Evolutionary conservation across 2,113 vertebrate genomes (phyloP).

Genomic region (Gobio gobio): DNA sequence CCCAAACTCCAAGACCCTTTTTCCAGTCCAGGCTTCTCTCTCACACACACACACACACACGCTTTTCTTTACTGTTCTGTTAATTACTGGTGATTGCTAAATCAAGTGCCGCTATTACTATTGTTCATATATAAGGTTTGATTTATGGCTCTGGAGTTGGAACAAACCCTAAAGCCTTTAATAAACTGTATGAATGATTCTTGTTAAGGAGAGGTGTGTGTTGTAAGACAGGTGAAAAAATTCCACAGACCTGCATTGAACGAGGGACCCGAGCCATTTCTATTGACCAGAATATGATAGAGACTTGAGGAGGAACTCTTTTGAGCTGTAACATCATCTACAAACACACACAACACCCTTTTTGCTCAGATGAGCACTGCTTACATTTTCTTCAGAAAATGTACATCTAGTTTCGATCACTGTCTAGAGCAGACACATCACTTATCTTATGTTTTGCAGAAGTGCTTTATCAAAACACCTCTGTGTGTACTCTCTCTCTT

Average conservation of each 20-base stretch:
- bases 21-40: neutral
- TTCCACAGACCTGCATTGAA: neutral
- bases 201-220: neutral
- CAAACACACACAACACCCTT: neutral
- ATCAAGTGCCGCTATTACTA: neutral
- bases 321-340: neutral
- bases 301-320: neutral
- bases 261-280: neutral
- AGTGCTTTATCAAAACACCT: constrained; percentile 1
- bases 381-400: neutral
- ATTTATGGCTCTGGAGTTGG: neutral
- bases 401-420: neutral
- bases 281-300: neutral
- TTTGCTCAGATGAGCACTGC: neutral
- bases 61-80: neutral
- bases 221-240: neutral
- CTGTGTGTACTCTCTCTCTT: too few relatives aligned
- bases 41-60: constrained; percentile 12
- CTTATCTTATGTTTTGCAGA: neutral
- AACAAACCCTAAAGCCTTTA: neutral
- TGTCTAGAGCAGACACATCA: constrained; percentile 22
- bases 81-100: neutral
- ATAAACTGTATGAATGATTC: neutral
- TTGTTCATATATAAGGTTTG: neutral
- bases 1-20: constrained; percentile 24